Evolutionary conservation across 1,140 invertebrate genomes (phyloP), one percentile per base, ranked within the genome.

Genomic region (Probaryconus sp.): DNA sequence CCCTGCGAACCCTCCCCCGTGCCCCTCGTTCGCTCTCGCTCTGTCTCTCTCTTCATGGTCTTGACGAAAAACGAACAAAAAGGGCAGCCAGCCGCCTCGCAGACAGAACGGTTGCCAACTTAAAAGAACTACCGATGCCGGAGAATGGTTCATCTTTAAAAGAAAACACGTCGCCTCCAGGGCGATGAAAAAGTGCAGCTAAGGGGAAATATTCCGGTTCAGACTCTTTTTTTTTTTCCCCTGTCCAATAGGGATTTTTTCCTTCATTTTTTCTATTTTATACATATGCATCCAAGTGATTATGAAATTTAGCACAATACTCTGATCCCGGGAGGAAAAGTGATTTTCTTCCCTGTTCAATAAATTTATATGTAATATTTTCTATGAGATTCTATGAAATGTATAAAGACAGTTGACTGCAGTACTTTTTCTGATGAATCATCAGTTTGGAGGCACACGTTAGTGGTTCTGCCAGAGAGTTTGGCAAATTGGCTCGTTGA

Each of bases 31-130:
- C 76, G 60, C 71, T 68, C 38, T 18, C 28, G 77, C 76, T 67
- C 76, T 71, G 58, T 42, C 71, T 63, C 72, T 71, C 40, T 73
- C 47, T 76, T 60, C 71, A 68, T 37, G 13, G 35, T 48, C 55
- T 60, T 72, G 24, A 10, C 31, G 21, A 63, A 63, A 63, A 35
- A 35, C 31, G 58, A 75, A 50, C 53, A 77, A 77, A n/a, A 81
- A 79, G 72, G 67, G 48, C 43, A 78, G 61, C 40, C 45, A 43
- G 58, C 51, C 76, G 42, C 28, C 18, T 47, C 40, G 63, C 70
- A 79, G 79, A 79, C 76, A 76, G 45, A 76, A 71, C 55, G 78
- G 69, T 70, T 82, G 79, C 79, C 81, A 82, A 80, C 77, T 79
- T 77, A 60, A 71, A 77, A 82, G 75, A 83, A 69, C 78, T 78